Evolutionary conservation across 2,113 vertebrate species (phyloP).

Genomic region (Drymodes brunneopygia): DNA sequence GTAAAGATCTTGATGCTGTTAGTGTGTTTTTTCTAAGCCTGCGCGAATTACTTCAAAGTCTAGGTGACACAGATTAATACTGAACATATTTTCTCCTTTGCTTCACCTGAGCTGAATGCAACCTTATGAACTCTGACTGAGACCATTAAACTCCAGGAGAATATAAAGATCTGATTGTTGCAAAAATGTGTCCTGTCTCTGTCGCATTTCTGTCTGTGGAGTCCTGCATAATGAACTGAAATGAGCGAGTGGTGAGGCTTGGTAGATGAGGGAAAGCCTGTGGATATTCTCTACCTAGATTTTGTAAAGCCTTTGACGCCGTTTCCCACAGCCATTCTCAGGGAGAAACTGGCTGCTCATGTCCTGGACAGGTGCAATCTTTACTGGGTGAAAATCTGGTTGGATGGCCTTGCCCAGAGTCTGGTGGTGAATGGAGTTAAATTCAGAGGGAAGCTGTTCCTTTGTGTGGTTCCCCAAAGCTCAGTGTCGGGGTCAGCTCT

Average conservation of each 20-base stretch:
- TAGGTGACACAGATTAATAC: background rate
- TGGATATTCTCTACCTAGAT: background rate
- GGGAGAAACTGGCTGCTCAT: background rate
- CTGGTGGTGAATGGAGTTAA: background rate
- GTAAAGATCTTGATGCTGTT: background rate
- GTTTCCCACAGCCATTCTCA: background rate
- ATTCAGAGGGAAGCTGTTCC: background rate
- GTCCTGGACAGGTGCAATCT: background rate
- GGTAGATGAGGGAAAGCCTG: background rate
- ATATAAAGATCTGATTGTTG: background rate
- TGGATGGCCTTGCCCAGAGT: background rate
- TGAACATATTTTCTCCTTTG: background rate
- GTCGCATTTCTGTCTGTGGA: background rate
- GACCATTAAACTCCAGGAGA: background rate
- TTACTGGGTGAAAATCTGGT: background rate
- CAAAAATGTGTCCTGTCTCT: background rate
- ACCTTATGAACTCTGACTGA: background rate
- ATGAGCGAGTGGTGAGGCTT: background rate
- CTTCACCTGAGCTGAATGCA: background rate
- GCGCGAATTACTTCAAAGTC: background rate
- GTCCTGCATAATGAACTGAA: background rate
- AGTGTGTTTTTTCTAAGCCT: background rate
- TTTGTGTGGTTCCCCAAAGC: too few relatives aligned
- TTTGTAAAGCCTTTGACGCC: background rate
- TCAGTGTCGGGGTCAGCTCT: too few relatives aligned